These are phyloP conservation scores for Podarcis raffonei DNA, from an alignment of 2,113 vertebrate genomes.

Conservation along the genomic window DNA sequence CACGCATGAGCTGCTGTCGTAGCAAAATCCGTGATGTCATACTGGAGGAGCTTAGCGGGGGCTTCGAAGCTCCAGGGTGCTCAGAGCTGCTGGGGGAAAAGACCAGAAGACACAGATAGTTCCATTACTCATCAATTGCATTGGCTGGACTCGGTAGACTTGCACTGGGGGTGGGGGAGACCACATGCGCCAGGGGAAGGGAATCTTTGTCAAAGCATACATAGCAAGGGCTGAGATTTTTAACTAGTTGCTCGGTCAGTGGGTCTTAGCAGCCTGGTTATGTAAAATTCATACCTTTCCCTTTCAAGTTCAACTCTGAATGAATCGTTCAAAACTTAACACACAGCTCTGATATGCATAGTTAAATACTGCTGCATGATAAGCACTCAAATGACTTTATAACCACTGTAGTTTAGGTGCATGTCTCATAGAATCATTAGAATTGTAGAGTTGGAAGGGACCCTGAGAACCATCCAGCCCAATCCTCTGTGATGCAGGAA, in stretches of 20 bases:
- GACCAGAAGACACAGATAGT: constrained; percentile 64
- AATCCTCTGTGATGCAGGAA: too few species aligned
- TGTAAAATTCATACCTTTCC: constrained; percentile 27
- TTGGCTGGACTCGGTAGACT: constrained; percentile 15
- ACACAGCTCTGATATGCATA: constrained; percentile 50
- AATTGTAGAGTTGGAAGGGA: too few species aligned
- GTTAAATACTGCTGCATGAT: constrained; percentile 34
- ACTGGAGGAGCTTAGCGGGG: constrained; percentile 86
- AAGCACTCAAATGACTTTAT: background rate
- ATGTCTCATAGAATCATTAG: too few species aligned
- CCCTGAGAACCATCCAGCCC: too few species aligned
- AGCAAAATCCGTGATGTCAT: constrained; percentile 90
- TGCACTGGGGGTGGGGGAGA: background rate
- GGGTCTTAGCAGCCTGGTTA: constrained; percentile 55
- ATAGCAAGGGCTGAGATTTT: constrained; percentile 1
- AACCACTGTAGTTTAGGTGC: background rate
- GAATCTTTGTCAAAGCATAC: constrained; percentile 11
- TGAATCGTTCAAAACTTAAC: background rate
- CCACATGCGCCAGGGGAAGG: background rate
- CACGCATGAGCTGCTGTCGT: constrained; percentile 85
- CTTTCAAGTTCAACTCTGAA: background rate
- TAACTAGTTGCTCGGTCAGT: constrained; percentile 44
- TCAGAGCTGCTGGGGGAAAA: constrained; percentile 82
- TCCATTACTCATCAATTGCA: constrained; percentile 63
- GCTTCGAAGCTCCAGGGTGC: constrained; percentile 85